A percentile compares a stretch with the other conserved stretches of the same genome.
These are phyloP conservation scores for Tragelaphus buxtoni DNA, from an alignment of 2,113 vertebrate species.

Conservation along the genomic window DNA sequence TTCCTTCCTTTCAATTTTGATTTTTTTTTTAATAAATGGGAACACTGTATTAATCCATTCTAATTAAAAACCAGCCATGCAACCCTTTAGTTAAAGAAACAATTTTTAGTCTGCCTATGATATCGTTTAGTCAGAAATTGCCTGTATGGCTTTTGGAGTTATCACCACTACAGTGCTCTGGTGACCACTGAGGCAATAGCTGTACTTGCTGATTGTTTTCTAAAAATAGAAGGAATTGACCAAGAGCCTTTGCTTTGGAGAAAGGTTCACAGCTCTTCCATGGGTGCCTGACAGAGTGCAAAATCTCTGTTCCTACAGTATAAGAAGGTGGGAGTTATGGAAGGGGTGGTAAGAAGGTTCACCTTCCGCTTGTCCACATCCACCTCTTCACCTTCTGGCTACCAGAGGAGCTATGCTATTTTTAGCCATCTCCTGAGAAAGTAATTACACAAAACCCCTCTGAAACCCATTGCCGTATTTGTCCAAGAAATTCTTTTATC, in stretches of 20 bases:
- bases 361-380: background rate
- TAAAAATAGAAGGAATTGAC: slow-evolving; percentile 62
- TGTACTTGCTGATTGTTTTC: slow-evolving; percentile 64
- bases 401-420: slow-evolving; percentile 23
- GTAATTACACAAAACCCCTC: slow-evolving; percentile 47
- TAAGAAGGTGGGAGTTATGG: background rate
- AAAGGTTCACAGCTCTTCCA: slow-evolving; percentile 46
- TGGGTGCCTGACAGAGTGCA: background rate
- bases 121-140: slow-evolving; percentile 75
- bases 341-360: background rate
- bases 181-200: slow-evolving; percentile 63
- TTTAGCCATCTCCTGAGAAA: slow-evolving; percentile 53
- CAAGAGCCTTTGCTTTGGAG: slow-evolving; percentile 53
- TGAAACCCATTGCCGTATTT: slow-evolving; percentile 47
- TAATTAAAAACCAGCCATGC: slow-evolving; percentile 77
- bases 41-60: slow-evolving; percentile 72
- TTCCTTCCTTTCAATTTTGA: slow-evolving; percentile 68
- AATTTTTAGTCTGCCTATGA: slow-evolving; percentile 67
- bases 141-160: slow-evolving; percentile 67
- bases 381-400: background rate
- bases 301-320: background rate
- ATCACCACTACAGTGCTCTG: slow-evolving; percentile 51
- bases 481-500: slow-evolving; percentile 50
- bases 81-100: slow-evolving; percentile 70
- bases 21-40: slow-evolving; percentile 59